phyloP scores from a whole-genome alignment of 30 jellyfish, hydroid and myxozoan genomes.

The Cassiopea xamachana region DNA sequence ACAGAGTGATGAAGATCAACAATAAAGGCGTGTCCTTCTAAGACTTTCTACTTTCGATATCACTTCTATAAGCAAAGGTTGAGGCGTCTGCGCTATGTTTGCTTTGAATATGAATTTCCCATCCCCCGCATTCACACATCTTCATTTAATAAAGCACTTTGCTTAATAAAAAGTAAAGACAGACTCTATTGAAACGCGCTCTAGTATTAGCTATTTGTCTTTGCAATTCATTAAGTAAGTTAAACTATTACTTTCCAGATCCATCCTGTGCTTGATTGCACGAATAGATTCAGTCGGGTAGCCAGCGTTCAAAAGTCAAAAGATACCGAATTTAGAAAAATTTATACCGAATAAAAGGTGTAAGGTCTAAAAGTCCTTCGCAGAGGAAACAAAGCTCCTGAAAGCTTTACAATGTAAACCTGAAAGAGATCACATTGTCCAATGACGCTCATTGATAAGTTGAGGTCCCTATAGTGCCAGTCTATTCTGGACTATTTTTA shows the following conservation, averaged over 20 bases:
- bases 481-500: no score
- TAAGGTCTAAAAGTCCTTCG: no score
- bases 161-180: not conserved
- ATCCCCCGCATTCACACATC: not conserved
- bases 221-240: not conserved
- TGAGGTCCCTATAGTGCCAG: no score
- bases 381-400: no score
- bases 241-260: not conserved
- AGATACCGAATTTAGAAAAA: no score
- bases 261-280: not conserved
- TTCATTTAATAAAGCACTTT: no score
- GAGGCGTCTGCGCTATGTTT: not conserved
- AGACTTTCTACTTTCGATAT: no score
- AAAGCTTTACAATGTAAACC: no score
- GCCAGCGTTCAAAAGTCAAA: no score
- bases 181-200: not conserved
- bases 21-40: not conserved
- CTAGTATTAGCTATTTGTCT: not conserved
- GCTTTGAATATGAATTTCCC: not conserved
- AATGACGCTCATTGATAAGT: no score
- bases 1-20: not conserved
- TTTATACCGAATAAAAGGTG: no score
- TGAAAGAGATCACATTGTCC: no score
- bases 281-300: not conserved
- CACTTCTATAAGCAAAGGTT: not conserved